These are phyloP conservation scores for Drosophila kambysellisi DNA, from an alignment of 2,888 invertebrate species.

Conservation along the genomic window DNA sequence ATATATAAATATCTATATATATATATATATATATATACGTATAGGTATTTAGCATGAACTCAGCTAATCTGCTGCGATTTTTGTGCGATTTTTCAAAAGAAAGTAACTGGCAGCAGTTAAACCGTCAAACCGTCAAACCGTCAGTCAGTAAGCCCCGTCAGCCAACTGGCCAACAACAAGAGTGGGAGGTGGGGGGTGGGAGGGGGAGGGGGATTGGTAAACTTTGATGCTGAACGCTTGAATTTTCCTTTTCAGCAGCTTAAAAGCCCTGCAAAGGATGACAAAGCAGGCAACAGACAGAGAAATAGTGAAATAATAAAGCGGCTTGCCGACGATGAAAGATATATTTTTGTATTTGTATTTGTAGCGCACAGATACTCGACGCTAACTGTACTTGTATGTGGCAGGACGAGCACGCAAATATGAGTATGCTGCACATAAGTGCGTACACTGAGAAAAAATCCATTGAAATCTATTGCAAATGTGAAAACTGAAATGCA, in stretches of 20 bases:
- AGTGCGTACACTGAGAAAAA: background rate
- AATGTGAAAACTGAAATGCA: background rate
- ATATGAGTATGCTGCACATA: background rate
- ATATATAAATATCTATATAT: conserved; percentile 5
- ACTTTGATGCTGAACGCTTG: conserved; percentile 49
- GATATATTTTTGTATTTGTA: conserved; percentile 33
- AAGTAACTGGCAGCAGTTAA: conserved; percentile 5
- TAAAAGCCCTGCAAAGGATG: conserved; percentile 53
- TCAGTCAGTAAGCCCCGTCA: background rate
- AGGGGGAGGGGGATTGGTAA: background rate
- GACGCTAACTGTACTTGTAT: conserved; percentile 3
- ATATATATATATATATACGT: conserved; percentile 15
- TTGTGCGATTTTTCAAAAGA: conserved; percentile 48
- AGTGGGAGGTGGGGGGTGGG: too few species aligned
- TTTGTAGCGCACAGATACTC: conserved; percentile 54
- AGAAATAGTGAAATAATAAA: conserved; percentile 58
- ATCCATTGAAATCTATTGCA: background rate
- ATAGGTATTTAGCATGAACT: conserved; percentile 28
- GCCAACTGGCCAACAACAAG: background rate
- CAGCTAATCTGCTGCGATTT: conserved; percentile 66
- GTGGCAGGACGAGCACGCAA: background rate
- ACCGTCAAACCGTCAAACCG: background rate
- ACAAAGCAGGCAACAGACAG: conserved; percentile 25
- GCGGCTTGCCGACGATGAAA: conserved; percentile 56
- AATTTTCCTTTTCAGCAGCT: conserved; percentile 72